Percentiles rank a stretch among this genome's conserved stretches.
These are phyloP conservation scores for Vollenhovia emeryi DNA, from an alignment of 1,140 invertebrate species.

Conservation along the genomic window DNA sequence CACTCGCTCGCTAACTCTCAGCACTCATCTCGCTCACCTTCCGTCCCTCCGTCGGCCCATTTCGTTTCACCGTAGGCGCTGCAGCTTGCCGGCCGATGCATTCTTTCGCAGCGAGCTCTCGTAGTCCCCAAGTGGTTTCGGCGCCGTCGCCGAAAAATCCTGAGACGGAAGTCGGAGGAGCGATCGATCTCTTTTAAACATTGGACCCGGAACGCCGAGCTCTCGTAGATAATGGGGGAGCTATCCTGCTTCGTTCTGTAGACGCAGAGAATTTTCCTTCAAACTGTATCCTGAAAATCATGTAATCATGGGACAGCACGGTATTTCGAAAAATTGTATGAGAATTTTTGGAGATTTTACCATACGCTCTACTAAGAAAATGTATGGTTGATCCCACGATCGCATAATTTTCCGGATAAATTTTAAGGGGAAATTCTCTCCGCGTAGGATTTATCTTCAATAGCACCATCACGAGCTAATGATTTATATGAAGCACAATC, in stretches of 20 bases:
- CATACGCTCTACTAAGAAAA: no score
- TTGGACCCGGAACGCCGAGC: background rate
- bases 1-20: conserved; percentile 29
- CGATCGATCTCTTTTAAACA: background rate
- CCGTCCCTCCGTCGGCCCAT: conserved; percentile 35
- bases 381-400: no score
- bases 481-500: background rate
- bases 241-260: background rate
- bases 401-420: no score
- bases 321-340: no score
- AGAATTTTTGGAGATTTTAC: no score
- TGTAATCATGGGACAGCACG: no score
- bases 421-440: no score
- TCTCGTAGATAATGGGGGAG: background rate
- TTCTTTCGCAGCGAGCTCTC: conserved; percentile 16
- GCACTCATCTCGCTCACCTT: conserved; percentile 39
- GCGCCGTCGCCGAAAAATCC: background rate
- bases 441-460: background rate
- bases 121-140: background rate
- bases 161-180: background rate
- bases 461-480: background rate
- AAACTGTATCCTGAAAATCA: no score
- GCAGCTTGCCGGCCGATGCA: conserved; percentile 23
- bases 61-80: conserved; percentile 36
- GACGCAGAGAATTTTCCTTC: no score